Conservation (phyloP, 2,888 invertebrate species). For the Stratiomys singularior region DNA sequence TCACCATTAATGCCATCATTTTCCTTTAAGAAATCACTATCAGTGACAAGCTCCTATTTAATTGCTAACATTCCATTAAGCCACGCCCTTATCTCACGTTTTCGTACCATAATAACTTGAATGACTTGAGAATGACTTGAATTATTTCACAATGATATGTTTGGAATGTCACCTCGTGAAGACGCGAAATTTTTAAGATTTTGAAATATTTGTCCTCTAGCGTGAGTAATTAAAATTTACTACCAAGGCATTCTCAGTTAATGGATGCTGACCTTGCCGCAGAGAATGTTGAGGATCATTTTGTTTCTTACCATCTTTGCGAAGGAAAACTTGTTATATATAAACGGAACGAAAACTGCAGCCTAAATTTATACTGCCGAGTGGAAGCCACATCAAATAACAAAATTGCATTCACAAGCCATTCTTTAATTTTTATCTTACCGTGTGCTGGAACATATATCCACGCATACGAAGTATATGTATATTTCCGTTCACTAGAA, state of each 20-base stretch:
- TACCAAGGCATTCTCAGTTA: background rate
- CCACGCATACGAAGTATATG: background rate
- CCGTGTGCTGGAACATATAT: background rate
- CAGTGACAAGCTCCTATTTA: conserved; percentile 10
- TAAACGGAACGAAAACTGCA: conserved; percentile 16
- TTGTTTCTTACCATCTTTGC: background rate
- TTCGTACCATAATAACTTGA: background rate
- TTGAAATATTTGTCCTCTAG: background rate
- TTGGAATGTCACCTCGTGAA: background rate
- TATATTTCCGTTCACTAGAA: conserved; percentile 19
- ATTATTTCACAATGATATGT: background rate
- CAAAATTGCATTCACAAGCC: conserved; percentile 4
- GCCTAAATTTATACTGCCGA: background rate
- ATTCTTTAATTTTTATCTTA: conserved; percentile 1
- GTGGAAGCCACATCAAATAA: background rate
- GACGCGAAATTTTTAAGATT: background rate
- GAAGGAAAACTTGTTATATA: conserved; percentile 24
- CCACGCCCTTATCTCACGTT: conserved; percentile 35
- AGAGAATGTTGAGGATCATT: background rate
- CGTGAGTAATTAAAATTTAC: conserved; percentile 12
- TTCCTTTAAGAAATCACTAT: background rate
- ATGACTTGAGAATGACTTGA: background rate
- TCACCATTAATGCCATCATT: too few relatives aligned
- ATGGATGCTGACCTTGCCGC: background rate
- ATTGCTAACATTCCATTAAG: conserved; percentile 18